A percentile compares a stretch with the other conserved stretches of the same genome.
Evolutionary conservation across 2,797 vertebrate species (phyloP).

Genomic region (Galago senegalensis): DNA sequence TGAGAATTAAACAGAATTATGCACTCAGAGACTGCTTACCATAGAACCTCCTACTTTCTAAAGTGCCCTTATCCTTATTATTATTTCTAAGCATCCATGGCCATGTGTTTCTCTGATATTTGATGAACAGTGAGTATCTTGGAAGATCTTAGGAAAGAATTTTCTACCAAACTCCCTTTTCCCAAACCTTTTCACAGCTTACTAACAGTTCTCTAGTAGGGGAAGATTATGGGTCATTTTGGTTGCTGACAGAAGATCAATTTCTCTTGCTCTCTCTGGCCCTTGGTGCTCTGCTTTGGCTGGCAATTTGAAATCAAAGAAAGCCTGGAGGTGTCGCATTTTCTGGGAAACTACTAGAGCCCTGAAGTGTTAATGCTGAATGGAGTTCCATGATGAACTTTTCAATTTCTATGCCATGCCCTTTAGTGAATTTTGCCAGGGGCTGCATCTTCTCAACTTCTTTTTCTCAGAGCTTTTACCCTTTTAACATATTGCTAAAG

Average conservation of each 20-base stretch:
- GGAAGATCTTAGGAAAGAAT: constrained; percentile 2
- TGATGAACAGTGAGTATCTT: not conserved
- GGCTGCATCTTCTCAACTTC: constrained; percentile 48
- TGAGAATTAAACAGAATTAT: not conserved
- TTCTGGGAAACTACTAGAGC: not conserved
- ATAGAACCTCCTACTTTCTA: not conserved
- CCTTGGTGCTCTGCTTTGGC: constrained; percentile 69
- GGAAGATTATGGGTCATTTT: constrained; percentile 47
- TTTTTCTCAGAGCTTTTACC: not conserved
- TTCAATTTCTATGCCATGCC: not conserved
- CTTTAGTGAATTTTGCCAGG: constrained; percentile 50
- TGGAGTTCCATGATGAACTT: not conserved
- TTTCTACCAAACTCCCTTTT: constrained; percentile 47
- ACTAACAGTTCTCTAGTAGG: constrained; percentile 60
- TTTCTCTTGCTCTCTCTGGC: constrained; percentile 54
- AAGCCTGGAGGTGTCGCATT: constrained; percentile 57
- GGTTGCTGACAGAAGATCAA: constrained; percentile 53
- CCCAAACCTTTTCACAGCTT: constrained; percentile 32
- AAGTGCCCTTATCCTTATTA: not conserved
- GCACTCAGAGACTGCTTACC: not conserved
- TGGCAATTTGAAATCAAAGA: not conserved
- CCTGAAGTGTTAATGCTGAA: not conserved
- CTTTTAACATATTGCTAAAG: constrained; percentile 61
- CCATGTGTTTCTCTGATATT: not conserved
- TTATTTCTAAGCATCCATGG: not conserved